phyloP scores from a whole-genome alignment of 1,140 invertebrate genomes.

The Parapsyche elsis region DNA sequence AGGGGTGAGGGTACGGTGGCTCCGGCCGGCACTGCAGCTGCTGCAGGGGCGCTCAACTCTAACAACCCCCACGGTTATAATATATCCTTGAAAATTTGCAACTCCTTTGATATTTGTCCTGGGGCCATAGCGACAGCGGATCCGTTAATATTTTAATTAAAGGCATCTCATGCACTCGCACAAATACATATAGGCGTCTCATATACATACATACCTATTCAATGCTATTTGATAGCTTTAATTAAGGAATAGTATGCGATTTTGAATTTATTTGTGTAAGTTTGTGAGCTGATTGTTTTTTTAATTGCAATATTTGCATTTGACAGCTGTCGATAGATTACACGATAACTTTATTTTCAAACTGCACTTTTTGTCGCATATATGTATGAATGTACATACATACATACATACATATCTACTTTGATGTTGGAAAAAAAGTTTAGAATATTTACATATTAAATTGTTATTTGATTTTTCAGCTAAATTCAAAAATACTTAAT shows the following conservation, averaged over 20 bases:
- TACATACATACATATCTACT: background rate
- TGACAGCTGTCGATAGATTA: too few relatives aligned
- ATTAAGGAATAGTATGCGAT: too few relatives aligned
- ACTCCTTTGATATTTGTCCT: conserved; percentile 29
- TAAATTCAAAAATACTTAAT: too few relatives aligned
- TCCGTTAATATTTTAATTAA: conserved; percentile 32
- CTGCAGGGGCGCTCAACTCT: conserved; percentile 30
- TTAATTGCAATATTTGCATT: too few relatives aligned
- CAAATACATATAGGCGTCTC: conserved; percentile 10
- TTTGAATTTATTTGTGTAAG: too few relatives aligned
- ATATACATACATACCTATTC: background rate
- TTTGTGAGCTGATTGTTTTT: too few relatives aligned
- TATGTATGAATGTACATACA: background rate
- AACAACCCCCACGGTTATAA: too few relatives aligned
- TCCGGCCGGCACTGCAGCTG: conserved; percentile 24
- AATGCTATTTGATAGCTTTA: too few relatives aligned
- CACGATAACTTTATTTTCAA: too few relatives aligned
- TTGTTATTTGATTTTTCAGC: too few relatives aligned
- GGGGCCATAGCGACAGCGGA: conserved; percentile 20
- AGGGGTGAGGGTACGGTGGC: background rate
- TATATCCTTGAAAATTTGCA: conserved; percentile 4
- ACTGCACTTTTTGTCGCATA: background rate
- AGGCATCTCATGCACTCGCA: conserved; percentile 13
- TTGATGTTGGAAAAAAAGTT: too few relatives aligned
- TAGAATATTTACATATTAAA: too few relatives aligned